phyloP scores from a whole-genome alignment of 2,113 vertebrate species.

The Arizona elegans region DNA sequence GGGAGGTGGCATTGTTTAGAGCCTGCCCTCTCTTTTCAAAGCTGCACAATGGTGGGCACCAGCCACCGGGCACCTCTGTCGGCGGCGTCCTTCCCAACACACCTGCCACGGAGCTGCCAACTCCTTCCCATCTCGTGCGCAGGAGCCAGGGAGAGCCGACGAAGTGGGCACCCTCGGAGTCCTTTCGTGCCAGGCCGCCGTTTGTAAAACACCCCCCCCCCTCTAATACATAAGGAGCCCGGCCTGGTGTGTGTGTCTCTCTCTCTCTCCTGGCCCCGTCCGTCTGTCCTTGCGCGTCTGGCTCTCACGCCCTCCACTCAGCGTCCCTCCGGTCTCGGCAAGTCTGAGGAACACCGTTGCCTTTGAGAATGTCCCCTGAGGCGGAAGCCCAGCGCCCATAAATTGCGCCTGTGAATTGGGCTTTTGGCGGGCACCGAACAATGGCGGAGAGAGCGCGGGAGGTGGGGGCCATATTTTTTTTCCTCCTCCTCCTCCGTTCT shows the following conservation, averaged over 20 bases:
- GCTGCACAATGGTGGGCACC: background rate
- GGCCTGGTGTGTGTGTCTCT: background rate
- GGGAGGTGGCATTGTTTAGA: background rate
- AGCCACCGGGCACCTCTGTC: background rate
- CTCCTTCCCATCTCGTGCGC: background rate
- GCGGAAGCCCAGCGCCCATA: slow-evolving; percentile 60
- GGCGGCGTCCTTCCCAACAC: background rate
- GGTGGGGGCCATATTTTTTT: background rate
- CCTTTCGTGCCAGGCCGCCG: background rate
- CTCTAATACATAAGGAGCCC: no score
- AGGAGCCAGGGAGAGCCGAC: no score
- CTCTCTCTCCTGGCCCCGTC: background rate
- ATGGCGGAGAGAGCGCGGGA: slow-evolving; percentile 27
- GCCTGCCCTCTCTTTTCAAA: background rate
- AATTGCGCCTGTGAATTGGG: slow-evolving; percentile 53
- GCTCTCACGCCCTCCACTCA: background rate
- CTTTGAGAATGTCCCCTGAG: slow-evolving; percentile 48
- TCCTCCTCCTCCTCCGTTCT: background rate
- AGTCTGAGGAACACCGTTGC: background rate
- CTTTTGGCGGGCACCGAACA: slow-evolving; percentile 54
- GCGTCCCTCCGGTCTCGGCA: background rate
- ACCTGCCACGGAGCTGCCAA: background rate
- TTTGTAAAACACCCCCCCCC: background rate
- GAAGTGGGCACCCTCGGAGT: background rate
- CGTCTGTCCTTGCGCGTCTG: background rate